These are phyloP conservation scores for Drosophila setosimentum DNA, from an alignment of 2,888 invertebrate genomes.

Conservation along the genomic window DNA sequence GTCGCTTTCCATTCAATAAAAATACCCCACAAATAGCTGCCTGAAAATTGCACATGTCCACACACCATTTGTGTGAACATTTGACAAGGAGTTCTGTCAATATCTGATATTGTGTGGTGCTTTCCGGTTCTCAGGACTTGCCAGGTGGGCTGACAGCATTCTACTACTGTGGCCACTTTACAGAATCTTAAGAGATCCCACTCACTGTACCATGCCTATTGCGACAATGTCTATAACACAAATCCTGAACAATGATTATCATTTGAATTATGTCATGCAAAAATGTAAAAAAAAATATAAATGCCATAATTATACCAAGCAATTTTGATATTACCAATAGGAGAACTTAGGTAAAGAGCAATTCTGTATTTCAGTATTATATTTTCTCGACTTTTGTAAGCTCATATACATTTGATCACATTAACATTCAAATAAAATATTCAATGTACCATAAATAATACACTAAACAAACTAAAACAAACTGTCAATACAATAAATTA, in stretches of 20 bases:
- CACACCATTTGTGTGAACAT: slow-evolving; percentile 56
- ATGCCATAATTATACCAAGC: neutral
- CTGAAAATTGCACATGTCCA: slow-evolving; percentile 74
- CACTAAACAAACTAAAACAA: neutral
- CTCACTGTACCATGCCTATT: slow-evolving; percentile 6
- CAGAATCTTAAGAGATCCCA: slow-evolving; percentile 19
- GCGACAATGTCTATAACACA: neutral
- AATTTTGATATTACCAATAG: neutral
- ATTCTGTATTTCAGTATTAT: neutral
- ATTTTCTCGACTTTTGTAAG: neutral
- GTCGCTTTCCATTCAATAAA: slow-evolving; percentile 63
- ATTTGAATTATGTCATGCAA: neutral
- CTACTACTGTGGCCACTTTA: slow-evolving; percentile 64
- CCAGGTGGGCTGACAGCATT: slow-evolving; percentile 63
- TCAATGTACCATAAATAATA: neutral
- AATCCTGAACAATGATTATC: neutral
- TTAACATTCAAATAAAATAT: neutral
- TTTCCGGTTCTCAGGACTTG: slow-evolving; percentile 51
- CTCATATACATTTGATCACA: neutral
- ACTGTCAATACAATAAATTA: too few species aligned
- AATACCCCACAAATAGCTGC: slow-evolving; percentile 76
- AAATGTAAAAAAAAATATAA: neutral
- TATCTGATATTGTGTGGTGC: slow-evolving; percentile 7
- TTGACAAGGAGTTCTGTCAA: slow-evolving; percentile 38
- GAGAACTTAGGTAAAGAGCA: neutral